These are phyloP conservation scores for Emys orbicularis DNA, from an alignment of 2,797 vertebrate genomes.

Conservation along the genomic window DNA sequence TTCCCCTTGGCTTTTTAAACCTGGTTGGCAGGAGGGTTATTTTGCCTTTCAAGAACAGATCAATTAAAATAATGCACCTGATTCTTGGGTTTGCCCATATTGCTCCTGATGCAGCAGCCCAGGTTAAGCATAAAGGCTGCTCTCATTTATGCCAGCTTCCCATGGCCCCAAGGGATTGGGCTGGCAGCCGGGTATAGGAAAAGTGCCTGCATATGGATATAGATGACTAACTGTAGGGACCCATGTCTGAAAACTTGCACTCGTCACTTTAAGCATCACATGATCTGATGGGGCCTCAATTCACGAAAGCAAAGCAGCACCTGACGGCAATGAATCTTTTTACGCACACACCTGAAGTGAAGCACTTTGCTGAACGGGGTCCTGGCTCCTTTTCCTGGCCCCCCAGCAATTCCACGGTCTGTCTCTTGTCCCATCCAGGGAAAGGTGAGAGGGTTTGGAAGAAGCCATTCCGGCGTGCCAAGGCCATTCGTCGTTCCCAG, in stretches of 20 bases:
- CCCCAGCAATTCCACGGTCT: neutral
- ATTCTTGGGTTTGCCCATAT: constrained; percentile 51
- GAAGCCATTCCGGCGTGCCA: accelerated
- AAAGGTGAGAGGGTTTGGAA: neutral
- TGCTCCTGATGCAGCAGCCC: constrained; percentile 9
- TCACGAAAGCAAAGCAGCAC: constrained; percentile 12
- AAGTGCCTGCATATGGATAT: constrained; percentile 3
- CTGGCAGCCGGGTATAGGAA: neutral
- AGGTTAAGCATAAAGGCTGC: neutral
- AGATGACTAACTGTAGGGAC: constrained; percentile 39
- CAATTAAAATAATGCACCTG: constrained; percentile 59
- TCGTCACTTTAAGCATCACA: neutral
- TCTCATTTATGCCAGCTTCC: constrained; percentile 61
- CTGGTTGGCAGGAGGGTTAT: constrained; percentile 30
- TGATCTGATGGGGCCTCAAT: neutral
- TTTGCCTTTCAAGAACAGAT: constrained; percentile 50
- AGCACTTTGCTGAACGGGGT: constrained; percentile 6
- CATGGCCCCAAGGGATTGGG: constrained; percentile 10
- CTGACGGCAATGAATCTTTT: constrained; percentile 37
- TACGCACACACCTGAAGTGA: constrained; percentile 27
- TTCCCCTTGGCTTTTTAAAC: constrained; percentile 38
- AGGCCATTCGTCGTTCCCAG: neutral
- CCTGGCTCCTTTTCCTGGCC: neutral
- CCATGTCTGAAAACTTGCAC: neutral
- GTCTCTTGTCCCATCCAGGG: neutral